A percentile compares a stretch with the other conserved stretches of the same genome.
These are phyloP conservation scores for Tipula confusa DNA, from an alignment of 2,888 invertebrate species.

Conservation along the genomic window DNA sequence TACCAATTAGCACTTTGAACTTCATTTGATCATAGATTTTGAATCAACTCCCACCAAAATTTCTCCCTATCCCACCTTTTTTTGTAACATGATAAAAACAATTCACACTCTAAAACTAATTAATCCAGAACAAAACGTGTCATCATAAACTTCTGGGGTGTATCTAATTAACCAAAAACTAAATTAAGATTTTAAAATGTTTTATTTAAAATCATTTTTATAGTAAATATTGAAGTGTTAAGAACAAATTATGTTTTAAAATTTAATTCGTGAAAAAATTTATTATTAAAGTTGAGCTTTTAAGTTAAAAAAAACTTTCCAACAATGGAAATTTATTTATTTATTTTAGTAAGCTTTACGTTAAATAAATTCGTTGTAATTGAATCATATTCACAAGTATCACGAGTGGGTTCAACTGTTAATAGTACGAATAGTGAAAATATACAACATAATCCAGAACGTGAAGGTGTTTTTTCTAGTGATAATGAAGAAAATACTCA, in stretches of 20 bases:
- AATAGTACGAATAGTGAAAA: neutral
- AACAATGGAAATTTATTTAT: neutral
- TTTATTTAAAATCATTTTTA: neutral
- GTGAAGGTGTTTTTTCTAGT: conserved; percentile 8
- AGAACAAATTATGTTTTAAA: neutral
- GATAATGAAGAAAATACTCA: neutral
- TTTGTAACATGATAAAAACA: neutral
- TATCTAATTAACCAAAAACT: neutral
- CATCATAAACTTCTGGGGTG: neutral
- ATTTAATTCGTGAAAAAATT: neutral
- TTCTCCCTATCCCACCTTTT: too few relatives aligned
- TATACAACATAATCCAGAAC: conserved; percentile 15
- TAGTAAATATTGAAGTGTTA: neutral
- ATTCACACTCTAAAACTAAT: neutral
- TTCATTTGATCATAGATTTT: too few relatives aligned
- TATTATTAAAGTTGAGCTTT: neutral
- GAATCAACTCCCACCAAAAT: too few relatives aligned
- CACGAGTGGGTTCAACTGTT: neutral
- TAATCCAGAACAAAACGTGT: neutral
- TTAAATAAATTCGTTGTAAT: conserved; percentile 31
- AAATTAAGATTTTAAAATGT: neutral
- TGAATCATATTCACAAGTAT: conserved; percentile 36
- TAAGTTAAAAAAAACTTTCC: neutral
- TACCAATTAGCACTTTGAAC: too few relatives aligned
- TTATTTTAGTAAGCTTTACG: neutral